A percentile compares a stretch with the other conserved stretches of the same genome.
Evolutionary conservation across 1,140 invertebrate genomes (phyloP).

Genomic region (Bombus fervidus): DNA sequence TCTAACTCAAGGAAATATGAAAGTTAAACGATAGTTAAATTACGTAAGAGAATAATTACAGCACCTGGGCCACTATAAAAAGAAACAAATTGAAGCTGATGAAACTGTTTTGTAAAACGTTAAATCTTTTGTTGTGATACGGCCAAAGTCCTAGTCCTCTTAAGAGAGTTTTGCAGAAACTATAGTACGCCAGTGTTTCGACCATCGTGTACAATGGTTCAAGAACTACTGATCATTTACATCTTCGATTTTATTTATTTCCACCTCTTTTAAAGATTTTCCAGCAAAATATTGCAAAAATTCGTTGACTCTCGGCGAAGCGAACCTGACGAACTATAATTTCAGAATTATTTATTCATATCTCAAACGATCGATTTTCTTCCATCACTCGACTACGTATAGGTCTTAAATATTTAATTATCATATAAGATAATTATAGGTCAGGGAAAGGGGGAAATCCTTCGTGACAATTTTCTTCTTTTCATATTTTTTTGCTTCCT

Average conservation of each 20-base stretch:
- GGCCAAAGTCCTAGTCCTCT: conserved; percentile 14
- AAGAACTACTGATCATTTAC: neutral
- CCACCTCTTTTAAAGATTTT: neutral
- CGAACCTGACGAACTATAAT: neutral
- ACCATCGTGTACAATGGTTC: neutral
- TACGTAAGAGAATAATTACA: too few relatives aligned
- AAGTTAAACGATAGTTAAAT: neutral
- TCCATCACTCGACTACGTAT: too few relatives aligned
- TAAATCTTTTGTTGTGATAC: neutral
- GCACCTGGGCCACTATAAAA: neutral
- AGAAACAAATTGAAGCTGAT: neutral
- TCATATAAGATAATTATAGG: neutral
- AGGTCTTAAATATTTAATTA: too few relatives aligned
- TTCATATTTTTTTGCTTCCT: neutral
- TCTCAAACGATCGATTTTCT: neutral
- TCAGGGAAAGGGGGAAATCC: neutral
- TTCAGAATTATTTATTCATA: neutral
- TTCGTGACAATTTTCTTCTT: neutral
- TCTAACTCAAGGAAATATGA: neutral
- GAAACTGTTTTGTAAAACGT: neutral
- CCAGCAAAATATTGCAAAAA: neutral
- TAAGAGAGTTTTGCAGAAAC: neutral
- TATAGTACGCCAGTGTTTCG: neutral
- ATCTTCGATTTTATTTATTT: neutral
- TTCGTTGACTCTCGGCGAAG: neutral